Evolutionary conservation across 30 jellyfish, hydroid and myxozoan species (phyloP).

Genomic region (Mastigias papua): DNA sequence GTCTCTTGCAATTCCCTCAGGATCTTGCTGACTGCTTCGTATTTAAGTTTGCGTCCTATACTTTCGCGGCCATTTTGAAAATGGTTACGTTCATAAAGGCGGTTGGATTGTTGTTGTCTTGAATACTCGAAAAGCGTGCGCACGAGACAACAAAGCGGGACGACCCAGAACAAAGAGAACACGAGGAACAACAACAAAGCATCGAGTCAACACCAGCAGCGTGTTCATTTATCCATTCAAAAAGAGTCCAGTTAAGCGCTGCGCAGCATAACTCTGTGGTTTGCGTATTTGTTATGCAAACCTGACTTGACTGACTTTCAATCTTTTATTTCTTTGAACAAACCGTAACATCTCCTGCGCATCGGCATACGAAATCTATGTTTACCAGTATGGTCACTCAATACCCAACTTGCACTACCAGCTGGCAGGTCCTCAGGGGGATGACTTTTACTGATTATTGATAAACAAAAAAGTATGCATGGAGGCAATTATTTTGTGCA

Average conservation of each 20-base stretch:
- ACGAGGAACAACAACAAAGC: slow-evolving; percentile 71
- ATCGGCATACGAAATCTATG: too few species aligned
- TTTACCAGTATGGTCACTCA: too few species aligned
- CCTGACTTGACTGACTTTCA: not conserved
- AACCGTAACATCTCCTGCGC: slow-evolving; percentile 18
- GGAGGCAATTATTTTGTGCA: too few species aligned
- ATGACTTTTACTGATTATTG: too few species aligned
- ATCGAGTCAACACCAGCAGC: slow-evolving; percentile 79
- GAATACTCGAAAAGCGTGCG: slow-evolving; percentile 72
- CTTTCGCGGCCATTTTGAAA: slow-evolving; percentile 74
- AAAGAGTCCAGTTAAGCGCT: not conserved
- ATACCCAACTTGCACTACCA: too few species aligned
- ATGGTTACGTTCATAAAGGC: slow-evolving; percentile 41
- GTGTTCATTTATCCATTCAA: slow-evolving; percentile 45
- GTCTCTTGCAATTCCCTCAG: not conserved
- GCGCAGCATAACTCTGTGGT: slow-evolving; percentile 40
- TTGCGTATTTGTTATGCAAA: not conserved
- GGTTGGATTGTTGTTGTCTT: slow-evolving; percentile 73
- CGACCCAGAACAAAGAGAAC: slow-evolving; percentile 46
- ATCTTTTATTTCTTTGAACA: not conserved
- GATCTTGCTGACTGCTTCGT: slow-evolving; percentile 2
- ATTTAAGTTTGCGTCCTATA: slow-evolving; percentile 19
- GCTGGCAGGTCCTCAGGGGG: too few species aligned
- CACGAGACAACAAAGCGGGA: slow-evolving; percentile 59
- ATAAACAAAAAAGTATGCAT: too few species aligned